These are phyloP conservation scores for Hyaena hyaena DNA, from an alignment of 2,113 vertebrate species.

Conservation along the genomic window DNA sequence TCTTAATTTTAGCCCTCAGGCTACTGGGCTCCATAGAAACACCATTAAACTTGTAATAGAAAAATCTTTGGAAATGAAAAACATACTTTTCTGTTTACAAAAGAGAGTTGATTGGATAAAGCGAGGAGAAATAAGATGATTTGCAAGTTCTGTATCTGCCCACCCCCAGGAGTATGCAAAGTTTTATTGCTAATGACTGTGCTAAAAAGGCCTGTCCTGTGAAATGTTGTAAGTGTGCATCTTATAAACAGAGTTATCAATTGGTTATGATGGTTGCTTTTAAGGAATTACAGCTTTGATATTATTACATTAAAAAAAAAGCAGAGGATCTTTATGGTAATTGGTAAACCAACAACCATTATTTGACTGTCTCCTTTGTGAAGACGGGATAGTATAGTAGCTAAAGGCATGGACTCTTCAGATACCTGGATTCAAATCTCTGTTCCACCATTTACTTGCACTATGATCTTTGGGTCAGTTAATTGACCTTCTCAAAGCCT, in stretches of 20 bases:
- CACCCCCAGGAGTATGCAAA: neutral
- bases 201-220: neutral
- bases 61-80: constrained; percentile 44
- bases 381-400: neutral
- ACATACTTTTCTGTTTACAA: constrained; percentile 29
- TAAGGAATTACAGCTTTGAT: constrained; percentile 29
- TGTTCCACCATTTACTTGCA: neutral
- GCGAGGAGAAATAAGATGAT: neutral
- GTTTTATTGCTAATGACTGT: constrained; percentile 40
- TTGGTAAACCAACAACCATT: neutral
- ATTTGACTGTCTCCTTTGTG: constrained; percentile 2
- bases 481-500: neutral
- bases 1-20: neutral
- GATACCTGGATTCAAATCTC: constrained; percentile 3
- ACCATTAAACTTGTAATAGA: neutral
- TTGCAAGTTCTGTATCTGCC: neutral
- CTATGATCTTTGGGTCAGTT: neutral
- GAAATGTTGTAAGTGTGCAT: neutral
- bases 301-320: constrained; percentile 8
- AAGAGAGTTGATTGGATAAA: neutral
- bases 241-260: constrained; percentile 34
- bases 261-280: neutral
- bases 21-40: neutral
- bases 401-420: neutral
- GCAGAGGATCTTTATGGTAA: neutral